Percentiles rank a stretch among this genome's conserved stretches.
Conservation (phyloP, 1,140 invertebrate genomes). For the Leptinotarsa defecta region DNA sequence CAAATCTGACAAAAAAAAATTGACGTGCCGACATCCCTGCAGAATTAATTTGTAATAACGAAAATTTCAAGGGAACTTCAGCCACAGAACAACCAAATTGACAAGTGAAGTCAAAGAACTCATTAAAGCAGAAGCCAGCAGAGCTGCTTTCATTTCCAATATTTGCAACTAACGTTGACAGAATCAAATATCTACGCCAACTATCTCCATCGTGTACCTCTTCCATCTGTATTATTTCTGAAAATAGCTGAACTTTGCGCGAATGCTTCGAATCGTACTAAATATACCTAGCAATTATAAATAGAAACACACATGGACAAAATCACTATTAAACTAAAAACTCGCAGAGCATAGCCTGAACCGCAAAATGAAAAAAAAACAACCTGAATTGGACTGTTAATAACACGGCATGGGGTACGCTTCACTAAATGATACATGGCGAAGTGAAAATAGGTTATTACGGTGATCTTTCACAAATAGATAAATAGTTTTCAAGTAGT, state of each 20-base stretch:
- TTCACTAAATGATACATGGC: neutral
- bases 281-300: conserved; percentile 6
- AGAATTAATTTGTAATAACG: too few relatives aligned
- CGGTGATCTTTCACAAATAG: neutral
- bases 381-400: conserved; percentile 2
- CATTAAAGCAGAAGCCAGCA: too few relatives aligned
- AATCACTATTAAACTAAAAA: conserved; percentile 5
- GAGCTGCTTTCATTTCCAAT: too few relatives aligned
- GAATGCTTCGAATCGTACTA: conserved; percentile 5
- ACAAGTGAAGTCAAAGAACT: too few relatives aligned
- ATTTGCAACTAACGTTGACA: too few relatives aligned
- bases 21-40: too few relatives aligned
- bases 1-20: too few relatives aligned
- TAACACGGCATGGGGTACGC: conserved; percentile 1
- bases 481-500: too few relatives aligned
- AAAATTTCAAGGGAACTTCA: too few relatives aligned
- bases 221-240: neutral
- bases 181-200: too few relatives aligned
- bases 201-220: neutral
- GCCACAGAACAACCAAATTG: too few relatives aligned
- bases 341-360: neutral
- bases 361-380: neutral
- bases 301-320: conserved; percentile 5
- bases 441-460: neutral
- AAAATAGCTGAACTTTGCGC: conserved; percentile 3